Percentiles rank a stretch among this genome's conserved stretches.
These are phyloP conservation scores for Oplegnathus fasciatus DNA, from an alignment of 2,113 vertebrate genomes.

Conservation along the genomic window DNA sequence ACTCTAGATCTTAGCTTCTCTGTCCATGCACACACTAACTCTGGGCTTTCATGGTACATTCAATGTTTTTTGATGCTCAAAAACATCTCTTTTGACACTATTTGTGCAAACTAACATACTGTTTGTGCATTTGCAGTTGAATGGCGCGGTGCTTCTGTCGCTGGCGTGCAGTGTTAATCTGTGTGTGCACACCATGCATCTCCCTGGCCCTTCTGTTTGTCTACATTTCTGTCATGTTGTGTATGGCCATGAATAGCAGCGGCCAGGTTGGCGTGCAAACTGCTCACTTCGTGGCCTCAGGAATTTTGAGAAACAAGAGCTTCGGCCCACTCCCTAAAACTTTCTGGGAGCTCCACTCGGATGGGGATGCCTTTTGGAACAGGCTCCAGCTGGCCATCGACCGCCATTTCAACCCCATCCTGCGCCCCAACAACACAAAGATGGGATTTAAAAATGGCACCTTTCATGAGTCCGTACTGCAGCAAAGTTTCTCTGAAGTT, in stretches of 20 bases:
- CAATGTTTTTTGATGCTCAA: neutral
- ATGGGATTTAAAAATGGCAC: accelerated
- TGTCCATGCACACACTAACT: neutral
- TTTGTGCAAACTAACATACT: conserved; percentile 7
- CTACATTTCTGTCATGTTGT: conserved; percentile 33
- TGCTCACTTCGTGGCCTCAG: conserved; percentile 57
- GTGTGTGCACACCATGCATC: conserved; percentile 67
- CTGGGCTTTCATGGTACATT: neutral
- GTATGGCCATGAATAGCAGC: neutral
- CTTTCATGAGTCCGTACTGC: conserved; percentile 4
- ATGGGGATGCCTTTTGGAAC: conserved; percentile 75
- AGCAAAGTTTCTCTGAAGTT: conserved; percentile 18
- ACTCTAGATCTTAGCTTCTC: neutral
- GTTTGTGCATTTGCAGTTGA: conserved; percentile 48
- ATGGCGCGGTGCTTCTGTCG: conserved; percentile 58
- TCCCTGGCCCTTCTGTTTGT: conserved; percentile 56
- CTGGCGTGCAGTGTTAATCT: conserved; percentile 58
- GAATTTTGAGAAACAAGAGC: neutral
- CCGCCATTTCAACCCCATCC: conserved; percentile 72
- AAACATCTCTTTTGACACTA: neutral
- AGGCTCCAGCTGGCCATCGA: conserved; percentile 70
- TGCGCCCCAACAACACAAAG: neutral
- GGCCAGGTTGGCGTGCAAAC: too few species aligned
- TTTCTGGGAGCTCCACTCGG: conserved; percentile 71
- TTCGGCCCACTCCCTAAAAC: conserved; percentile 25